A percentile compares a stretch with the other conserved stretches of the same genome.
phyloP scores from a whole-genome alignment of 2,888 invertebrate species.

The Choristoneura rosaceana region DNA sequence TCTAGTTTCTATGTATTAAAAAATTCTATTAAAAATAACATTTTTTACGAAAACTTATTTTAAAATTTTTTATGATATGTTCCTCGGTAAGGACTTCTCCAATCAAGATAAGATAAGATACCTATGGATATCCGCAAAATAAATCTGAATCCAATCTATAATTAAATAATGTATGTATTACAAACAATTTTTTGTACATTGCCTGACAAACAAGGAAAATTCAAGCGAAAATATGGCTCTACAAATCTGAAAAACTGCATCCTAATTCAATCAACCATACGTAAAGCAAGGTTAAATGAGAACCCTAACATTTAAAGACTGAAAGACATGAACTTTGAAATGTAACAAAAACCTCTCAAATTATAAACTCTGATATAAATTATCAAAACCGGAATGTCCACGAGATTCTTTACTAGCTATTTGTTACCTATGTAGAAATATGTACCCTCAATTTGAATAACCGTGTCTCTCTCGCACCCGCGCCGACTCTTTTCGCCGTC shows the following conservation, averaged over 20 bases:
- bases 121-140: too few relatives aligned
- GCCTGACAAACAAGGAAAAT: too few relatives aligned
- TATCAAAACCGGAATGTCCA: conserved; percentile 68
- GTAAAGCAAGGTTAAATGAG: background rate
- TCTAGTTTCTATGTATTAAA: too few relatives aligned
- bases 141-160: too few relatives aligned
- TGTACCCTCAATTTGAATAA: conserved; percentile 85
- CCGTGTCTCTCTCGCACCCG: conserved; percentile 70
- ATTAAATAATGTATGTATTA: too few relatives aligned
- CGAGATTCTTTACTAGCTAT: conserved; percentile 79
- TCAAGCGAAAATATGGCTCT: too few relatives aligned
- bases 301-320: background rate
- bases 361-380: background rate
- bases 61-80: too few relatives aligned
- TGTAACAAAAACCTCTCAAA: background rate
- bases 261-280: background rate
- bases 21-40: too few relatives aligned
- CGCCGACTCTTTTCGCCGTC: conserved; percentile 53
- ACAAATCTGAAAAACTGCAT: background rate
- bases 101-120: too few relatives aligned
- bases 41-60: too few relatives aligned
- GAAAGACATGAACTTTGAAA: background rate
- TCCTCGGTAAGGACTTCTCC: too few relatives aligned
- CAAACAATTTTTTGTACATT: too few relatives aligned
- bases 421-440: conserved; percentile 85